phyloP scores from a whole-genome alignment of 2,888 invertebrate genomes.

The Lasioglossum oenotherae region DNA sequence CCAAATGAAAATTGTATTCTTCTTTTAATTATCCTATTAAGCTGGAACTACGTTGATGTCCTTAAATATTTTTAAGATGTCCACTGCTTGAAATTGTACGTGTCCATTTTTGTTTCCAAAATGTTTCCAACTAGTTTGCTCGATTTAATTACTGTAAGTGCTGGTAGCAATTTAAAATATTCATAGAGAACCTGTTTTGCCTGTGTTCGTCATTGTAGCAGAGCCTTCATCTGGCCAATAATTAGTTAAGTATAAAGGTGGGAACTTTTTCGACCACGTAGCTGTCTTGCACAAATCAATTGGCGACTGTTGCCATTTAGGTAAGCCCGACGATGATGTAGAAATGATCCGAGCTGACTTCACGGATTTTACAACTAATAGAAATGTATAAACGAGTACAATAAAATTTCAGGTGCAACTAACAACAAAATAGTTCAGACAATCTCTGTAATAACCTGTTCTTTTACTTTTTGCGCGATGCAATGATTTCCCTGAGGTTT shows the following conservation, averaged over 20 bases:
- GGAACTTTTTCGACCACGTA: conserved; percentile 67
- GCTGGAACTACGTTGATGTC: too few relatives aligned
- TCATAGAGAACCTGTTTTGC: conserved; percentile 70
- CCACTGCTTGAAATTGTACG: too few relatives aligned
- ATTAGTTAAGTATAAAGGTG: conserved; percentile 69
- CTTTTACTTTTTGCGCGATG: not conserved
- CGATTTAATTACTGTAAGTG: too few relatives aligned
- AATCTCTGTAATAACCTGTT: not conserved
- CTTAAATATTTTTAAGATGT: too few relatives aligned
- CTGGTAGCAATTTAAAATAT: not conserved
- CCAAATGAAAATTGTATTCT: too few relatives aligned
- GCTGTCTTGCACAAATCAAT: conserved; percentile 67
- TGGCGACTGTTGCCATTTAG: conserved; percentile 79
- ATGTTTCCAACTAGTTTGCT: too few relatives aligned
- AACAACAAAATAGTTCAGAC: not conserved
- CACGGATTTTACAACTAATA: not conserved
- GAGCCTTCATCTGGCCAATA: conserved; percentile 68
- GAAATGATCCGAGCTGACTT: conserved; percentile 22
- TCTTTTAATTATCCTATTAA: too few relatives aligned
- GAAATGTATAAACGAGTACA: not conserved
- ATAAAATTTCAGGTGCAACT: not conserved
- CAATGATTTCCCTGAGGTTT: not conserved
- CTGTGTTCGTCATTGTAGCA: conserved; percentile 74
- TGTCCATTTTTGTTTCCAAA: too few relatives aligned
- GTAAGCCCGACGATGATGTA: conserved; percentile 75